Conservation (phyloP, 2,113 vertebrate species). For the Ciconia stormi region DNA sequence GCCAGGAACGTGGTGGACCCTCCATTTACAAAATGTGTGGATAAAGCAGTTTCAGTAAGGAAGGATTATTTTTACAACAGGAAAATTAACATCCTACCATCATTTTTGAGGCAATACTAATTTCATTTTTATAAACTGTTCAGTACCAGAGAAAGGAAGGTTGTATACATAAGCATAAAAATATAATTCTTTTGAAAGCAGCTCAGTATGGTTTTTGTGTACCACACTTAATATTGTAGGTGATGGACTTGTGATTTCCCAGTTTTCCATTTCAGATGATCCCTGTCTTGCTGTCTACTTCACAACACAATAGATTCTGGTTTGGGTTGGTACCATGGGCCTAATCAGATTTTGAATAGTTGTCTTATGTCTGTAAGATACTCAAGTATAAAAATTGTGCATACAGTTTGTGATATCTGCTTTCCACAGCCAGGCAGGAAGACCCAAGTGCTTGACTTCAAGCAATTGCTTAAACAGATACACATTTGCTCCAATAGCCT, state of each 20-base stretch:
- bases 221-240: neutral
- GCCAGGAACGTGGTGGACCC: neutral
- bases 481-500: neutral
- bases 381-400: neutral
- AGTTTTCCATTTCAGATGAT: neutral
- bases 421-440: neutral
- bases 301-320: neutral
- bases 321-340: neutral
- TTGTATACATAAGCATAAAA: neutral
- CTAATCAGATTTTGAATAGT: neutral
- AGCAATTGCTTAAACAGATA: neutral
- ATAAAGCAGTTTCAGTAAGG: neutral
- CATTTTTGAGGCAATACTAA: neutral
- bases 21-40: neutral
- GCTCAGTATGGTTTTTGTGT: neutral
- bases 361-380: neutral
- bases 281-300: neutral
- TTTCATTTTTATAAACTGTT: neutral
- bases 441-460: neutral
- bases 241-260: neutral
- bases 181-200: neutral
- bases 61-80: neutral
- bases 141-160: neutral
- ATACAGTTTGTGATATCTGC: neutral
- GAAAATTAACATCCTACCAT: neutral